Conservation (phyloP, 2,888 invertebrate genomes). For the Aphrophora alni region DNA sequence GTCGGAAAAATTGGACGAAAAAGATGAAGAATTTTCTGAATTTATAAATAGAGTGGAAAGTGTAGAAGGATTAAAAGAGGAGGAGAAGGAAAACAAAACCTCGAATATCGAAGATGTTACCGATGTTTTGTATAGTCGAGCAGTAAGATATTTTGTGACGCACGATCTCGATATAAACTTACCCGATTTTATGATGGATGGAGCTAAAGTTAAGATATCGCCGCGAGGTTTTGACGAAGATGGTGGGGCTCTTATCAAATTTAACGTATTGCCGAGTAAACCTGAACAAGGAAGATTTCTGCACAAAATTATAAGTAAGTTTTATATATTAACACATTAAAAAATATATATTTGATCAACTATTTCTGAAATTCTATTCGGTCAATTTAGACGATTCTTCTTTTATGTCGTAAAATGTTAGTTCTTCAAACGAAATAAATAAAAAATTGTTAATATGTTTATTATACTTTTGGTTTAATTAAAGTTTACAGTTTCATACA, state of each 20-base stretch:
- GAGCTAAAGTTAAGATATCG: slow-evolving; percentile 74
- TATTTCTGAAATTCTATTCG: too few species aligned
- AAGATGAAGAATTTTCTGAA: slow-evolving; percentile 56
- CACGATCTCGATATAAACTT: slow-evolving; percentile 76
- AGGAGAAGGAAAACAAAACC: background rate
- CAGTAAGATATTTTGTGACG: slow-evolving; percentile 75
- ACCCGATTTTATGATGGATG: slow-evolving; percentile 76
- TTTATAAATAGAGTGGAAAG: slow-evolving; percentile 48
- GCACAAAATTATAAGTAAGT: slow-evolving; percentile 30
- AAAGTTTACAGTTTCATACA: too few species aligned
- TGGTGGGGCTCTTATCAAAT: slow-evolving; percentile 72
- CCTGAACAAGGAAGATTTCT: slow-evolving; percentile 19
- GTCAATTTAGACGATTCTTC: too few species aligned
- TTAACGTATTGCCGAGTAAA: slow-evolving; percentile 60
- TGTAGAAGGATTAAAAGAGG: slow-evolving; percentile 40
- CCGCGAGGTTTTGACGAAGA: slow-evolving; percentile 74
- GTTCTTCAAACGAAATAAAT: too few species aligned
- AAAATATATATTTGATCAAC: too few species aligned
- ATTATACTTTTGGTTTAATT: too few species aligned
- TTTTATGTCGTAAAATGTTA: too few species aligned
- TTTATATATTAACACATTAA: too few species aligned
- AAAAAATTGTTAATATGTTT: too few species aligned
- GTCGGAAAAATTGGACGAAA: slow-evolving; percentile 51
- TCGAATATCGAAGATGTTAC: slow-evolving; percentile 74
- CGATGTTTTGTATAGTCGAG: slow-evolving; percentile 71